Evolutionary conservation across 2,888 invertebrate species (phyloP), one percentile per base, ranked within the genome.

Genomic region (Scelioninae gen. 2): DNA sequence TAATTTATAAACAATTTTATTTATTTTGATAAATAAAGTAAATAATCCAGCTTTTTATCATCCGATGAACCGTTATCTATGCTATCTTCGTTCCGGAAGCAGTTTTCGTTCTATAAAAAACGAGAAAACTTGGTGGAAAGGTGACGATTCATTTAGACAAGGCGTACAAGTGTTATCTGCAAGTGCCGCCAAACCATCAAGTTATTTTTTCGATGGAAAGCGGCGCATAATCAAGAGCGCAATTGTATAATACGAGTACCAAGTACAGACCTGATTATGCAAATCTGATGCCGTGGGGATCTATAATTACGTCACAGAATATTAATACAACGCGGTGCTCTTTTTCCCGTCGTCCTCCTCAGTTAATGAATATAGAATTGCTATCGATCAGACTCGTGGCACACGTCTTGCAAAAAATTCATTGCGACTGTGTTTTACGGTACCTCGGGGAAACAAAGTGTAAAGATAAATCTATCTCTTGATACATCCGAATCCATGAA

Each of bases 391-490:
- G 43, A 4, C 1, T 5, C 18, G 45, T 16, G 41, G 53, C 41
- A 48, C 43, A 35, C 37, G 67, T 58, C 70, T 63, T 71, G 58
- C 52, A 64, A 64, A 71, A 71, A 63, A 70, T 69, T 35, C 60
- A 64, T 70, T 63, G 50, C 53, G 28, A 58, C 52, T 37, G 55
- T 70, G 50, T 60, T 72, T 60, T 50, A 72, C 41, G 53, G 58
- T 28, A 18, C 58, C 65, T 45, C 46, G 33, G 71, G 71, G 60
- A 53, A 60, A 60, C 64, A 46, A 70, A 52, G 53, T 71, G 60
- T 60, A 65, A 72, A 72, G 60, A 72, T 72, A 72, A 72, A 65
- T 72, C 58, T 72, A 65, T 65, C 60, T 53, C 37, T 28, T 55
- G 41, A 60, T 65, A 60, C 55, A 53, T 72, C 60, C 41, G 48